Conservation (phyloP, 2,797 vertebrate species). For the Arnoldichthys spilopterus region DNA sequence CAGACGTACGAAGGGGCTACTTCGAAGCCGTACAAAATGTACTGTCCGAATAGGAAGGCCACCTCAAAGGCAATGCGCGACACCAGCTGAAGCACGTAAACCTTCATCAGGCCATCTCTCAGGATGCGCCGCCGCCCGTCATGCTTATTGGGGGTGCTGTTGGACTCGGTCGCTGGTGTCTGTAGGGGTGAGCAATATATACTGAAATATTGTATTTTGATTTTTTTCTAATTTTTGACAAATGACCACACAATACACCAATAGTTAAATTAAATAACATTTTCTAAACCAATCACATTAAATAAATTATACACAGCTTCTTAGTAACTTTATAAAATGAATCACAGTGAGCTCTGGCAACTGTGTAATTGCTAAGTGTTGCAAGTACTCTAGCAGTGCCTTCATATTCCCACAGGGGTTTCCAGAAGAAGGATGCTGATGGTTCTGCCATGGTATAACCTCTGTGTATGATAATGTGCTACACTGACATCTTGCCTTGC, state of each 20-base stretch:
- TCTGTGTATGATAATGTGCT: too few relatives aligned
- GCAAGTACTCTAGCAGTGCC: too few relatives aligned
- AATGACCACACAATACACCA: not conserved
- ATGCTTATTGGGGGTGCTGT: conserved; percentile 70
- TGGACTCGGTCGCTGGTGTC: not conserved
- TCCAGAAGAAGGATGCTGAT: too few relatives aligned
- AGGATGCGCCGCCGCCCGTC: conserved; percentile 86
- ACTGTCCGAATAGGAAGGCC: conserved; percentile 87
- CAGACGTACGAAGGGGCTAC: conserved; percentile 85
- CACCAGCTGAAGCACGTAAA: conserved; percentile 85
- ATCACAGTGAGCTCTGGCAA: too few relatives aligned
- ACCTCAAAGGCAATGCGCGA: conserved; percentile 82
- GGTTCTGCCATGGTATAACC: too few relatives aligned
- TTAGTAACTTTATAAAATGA: too few relatives aligned
- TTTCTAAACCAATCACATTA: too few relatives aligned
- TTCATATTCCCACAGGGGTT: too few relatives aligned
- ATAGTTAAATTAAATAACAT: not conserved
- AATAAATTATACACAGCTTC: too few relatives aligned
- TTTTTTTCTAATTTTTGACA: not conserved
- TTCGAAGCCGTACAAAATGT: conserved; percentile 83
- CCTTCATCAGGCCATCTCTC: conserved; percentile 88
- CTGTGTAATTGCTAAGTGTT: too few relatives aligned
- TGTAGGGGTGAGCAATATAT: not conserved
- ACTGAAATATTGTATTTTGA: not conserved
- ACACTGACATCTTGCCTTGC: too few relatives aligned